These are phyloP conservation scores for Pristionchus entomophagus DNA, from an alignment of 2,888 invertebrate genomes.

Conservation along the genomic window DNA sequence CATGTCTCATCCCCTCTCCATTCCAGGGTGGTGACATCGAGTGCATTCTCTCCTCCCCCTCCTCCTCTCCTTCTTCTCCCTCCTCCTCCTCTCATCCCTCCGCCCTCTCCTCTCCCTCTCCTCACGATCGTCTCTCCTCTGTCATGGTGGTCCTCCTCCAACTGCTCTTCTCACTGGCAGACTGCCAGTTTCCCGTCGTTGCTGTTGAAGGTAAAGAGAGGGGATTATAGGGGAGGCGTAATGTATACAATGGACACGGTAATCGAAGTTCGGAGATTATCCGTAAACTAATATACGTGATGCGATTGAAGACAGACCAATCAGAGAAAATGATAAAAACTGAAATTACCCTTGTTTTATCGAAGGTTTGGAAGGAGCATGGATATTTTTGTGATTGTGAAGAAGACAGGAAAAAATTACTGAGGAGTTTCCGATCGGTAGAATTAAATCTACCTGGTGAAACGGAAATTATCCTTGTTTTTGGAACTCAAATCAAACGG, in stretches of 20 bases:
- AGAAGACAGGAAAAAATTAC: too few relatives aligned
- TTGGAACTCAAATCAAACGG: not conserved
- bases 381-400: too few relatives aligned
- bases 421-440: too few relatives aligned
- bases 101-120: constrained; percentile 5
- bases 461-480: not conserved
- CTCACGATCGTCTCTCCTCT: constrained; percentile 58
- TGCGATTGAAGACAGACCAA: too few relatives aligned
- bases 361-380: too few relatives aligned
- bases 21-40: constrained; percentile 39
- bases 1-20: too few relatives aligned
- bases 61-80: constrained; percentile 16
- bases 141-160: constrained; percentile 54
- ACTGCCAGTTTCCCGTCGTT: constrained; percentile 63
- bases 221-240: too few relatives aligned
- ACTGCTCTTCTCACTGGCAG: constrained; percentile 60
- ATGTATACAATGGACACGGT: too few relatives aligned
- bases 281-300: too few relatives aligned
- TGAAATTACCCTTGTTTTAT: not conserved
- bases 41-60: not conserved
- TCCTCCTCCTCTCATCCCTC: not conserved
- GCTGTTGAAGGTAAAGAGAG: constrained; percentile 57
- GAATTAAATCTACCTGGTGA: too few relatives aligned
- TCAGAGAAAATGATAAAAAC: too few relatives aligned
- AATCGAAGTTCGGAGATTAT: constrained; percentile 49